Percentiles rank a stretch among this genome's conserved stretches.
phyloP scores from a whole-genome alignment of 2,797 vertebrate species.

The Sebastolobus alascanus region DNA sequence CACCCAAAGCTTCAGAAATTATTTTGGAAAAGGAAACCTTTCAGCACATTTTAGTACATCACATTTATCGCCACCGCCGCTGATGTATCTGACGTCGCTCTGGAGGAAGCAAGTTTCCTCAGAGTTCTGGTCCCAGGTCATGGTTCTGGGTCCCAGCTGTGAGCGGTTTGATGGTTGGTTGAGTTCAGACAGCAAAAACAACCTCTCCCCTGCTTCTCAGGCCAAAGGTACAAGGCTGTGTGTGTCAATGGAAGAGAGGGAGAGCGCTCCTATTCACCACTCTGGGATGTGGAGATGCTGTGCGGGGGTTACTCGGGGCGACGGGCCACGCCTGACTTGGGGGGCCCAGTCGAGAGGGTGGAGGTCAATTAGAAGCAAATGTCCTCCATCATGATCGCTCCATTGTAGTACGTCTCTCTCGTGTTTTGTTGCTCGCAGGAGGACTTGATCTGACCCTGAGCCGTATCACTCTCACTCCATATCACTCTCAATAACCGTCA shows the following conservation, averaged over 20 bases:
- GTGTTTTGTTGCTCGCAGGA: conserved; percentile 60
- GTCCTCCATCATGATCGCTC: conserved; percentile 67
- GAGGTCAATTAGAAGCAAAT: conserved; percentile 81
- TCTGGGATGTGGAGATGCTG: conserved; percentile 67
- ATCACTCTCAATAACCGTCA: conserved; percentile 74
- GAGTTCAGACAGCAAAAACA: conserved; percentile 76
- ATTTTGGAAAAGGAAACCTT: conserved; percentile 24
- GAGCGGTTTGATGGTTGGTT: conserved; percentile 81
- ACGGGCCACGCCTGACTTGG: conserved; percentile 55
- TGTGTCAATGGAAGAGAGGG: conserved; percentile 51
- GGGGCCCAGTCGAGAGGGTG: conserved; percentile 55
- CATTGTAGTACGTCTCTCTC: conserved; percentile 49
- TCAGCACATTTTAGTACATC: conserved; percentile 33
- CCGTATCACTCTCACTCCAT: conserved; percentile 49
- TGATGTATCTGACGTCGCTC: conserved; percentile 33
- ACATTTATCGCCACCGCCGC: conserved; percentile 13
- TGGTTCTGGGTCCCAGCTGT: conserved; percentile 74
- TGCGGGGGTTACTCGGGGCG: conserved; percentile 52
- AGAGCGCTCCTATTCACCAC: conserved; percentile 47
- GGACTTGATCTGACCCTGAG: conserved; percentile 67
- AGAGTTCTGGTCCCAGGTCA: conserved; percentile 57
- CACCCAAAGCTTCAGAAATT: neutral
- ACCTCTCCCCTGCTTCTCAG: conserved; percentile 60
- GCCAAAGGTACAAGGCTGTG: conserved; percentile 69
- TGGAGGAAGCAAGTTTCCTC: conserved; percentile 48